These are phyloP conservation scores for Drosophila austrosaltans DNA, from an alignment of 2,888 invertebrate species.

Conservation along the genomic window DNA sequence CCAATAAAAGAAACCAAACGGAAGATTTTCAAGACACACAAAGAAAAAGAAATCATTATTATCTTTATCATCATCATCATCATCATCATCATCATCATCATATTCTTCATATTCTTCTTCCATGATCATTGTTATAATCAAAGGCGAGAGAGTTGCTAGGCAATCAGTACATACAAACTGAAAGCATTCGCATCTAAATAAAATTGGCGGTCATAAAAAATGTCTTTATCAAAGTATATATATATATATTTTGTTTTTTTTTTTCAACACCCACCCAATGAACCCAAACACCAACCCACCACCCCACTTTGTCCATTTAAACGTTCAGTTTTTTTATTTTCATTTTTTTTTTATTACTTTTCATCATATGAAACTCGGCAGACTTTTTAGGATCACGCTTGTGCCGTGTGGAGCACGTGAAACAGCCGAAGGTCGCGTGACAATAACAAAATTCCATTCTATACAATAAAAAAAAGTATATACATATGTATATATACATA, in stretches of 20 bases:
- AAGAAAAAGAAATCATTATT: neutral
- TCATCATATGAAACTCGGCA: slow-evolving; percentile 28
- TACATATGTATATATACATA: neutral
- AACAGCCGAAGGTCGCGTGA: slow-evolving; percentile 70
- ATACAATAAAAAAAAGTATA: slow-evolving; percentile 3
- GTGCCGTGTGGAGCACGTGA: slow-evolving; percentile 69
- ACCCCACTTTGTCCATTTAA: neutral
- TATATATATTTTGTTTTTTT: slow-evolving; percentile 7
- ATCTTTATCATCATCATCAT: slow-evolving; percentile 6
- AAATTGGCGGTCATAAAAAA: slow-evolving; percentile 41
- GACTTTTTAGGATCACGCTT: slow-evolving; percentile 57
- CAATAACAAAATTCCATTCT: slow-evolving; percentile 59
- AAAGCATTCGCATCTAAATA: slow-evolving; percentile 4
- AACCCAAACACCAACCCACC: neutral
- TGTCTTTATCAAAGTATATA: slow-evolving; percentile 39
- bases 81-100: slow-evolving; percentile 19
- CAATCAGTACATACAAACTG: slow-evolving; percentile 37
- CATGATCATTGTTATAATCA: slow-evolving; percentile 28
- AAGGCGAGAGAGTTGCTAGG: slow-evolving; percentile 40
- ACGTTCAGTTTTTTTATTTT: no score
- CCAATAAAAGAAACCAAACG: slow-evolving; percentile 36
- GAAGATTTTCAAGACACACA: slow-evolving; percentile 57
- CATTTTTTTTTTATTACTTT: neutral
- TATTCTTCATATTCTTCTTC: slow-evolving; percentile 2
- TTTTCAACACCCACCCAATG: slow-evolving; percentile 27